Evolutionary conservation across 2,113 vertebrate species (phyloP).

Genomic region (Raja brachyura): DNA sequence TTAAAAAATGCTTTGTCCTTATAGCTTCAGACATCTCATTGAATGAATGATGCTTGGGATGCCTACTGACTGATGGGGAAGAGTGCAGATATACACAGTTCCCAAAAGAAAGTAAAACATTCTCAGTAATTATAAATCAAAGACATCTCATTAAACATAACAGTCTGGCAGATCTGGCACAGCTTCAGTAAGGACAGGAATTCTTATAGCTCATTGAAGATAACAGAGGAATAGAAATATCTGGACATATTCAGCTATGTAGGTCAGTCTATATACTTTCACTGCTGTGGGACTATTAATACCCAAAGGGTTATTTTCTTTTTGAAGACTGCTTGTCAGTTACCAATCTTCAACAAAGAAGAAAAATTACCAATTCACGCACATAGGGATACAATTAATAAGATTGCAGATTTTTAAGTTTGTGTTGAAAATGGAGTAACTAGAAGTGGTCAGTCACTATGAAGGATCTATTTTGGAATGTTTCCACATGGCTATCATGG

Average conservation of each 20-base stretch:
- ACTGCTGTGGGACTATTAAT: not conserved
- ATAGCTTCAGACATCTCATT: not conserved
- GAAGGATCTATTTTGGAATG: not conserved
- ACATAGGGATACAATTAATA: not conserved
- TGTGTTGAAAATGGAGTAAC: not conserved
- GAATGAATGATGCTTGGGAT: not conserved
- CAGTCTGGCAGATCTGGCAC: not conserved
- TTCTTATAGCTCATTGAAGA: not conserved
- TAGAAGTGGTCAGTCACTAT: not conserved
- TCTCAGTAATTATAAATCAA: slow-evolving; percentile 13
- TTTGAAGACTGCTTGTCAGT: not conserved
- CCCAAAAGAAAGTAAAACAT: slow-evolving; percentile 3
- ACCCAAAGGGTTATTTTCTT: not conserved
- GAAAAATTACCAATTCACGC: not conserved
- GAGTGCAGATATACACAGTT: not conserved
- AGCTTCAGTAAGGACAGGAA: not conserved
- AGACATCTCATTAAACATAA: not conserved
- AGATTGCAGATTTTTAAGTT: not conserved
- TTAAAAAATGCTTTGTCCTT: not conserved
- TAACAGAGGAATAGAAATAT: not conserved
- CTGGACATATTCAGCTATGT: slow-evolving; percentile 15
- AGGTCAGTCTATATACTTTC: not conserved
- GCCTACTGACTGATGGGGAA: not conserved
- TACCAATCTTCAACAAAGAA: not conserved
- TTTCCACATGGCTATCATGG: not conserved